phyloP scores from a whole-genome alignment of 64 coral and sea anemone species.

The Porites australiensis region DNA sequence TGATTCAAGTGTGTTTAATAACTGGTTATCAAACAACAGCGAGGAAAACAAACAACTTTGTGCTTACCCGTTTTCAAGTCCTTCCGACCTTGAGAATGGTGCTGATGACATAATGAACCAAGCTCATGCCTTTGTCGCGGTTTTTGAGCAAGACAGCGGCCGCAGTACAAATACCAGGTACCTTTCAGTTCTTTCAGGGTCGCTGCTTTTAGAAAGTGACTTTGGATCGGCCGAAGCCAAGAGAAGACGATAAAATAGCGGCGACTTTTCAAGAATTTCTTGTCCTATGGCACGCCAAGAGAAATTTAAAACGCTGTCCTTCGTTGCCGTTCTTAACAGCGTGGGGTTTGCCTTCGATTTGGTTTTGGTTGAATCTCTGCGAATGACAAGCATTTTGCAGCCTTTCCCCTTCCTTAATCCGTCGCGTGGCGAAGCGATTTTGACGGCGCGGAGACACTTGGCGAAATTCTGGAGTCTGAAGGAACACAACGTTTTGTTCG shows the following conservation, averaged over 20 bases:
- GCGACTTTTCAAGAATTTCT: constrained; percentile 46
- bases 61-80: constrained; percentile 27
- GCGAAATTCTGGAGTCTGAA: constrained; percentile 20
- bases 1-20: no score
- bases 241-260: constrained; percentile 3
- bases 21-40: no score
- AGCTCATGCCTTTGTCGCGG: constrained; percentile 17
- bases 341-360: background rate
- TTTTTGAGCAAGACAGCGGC: constrained; percentile 32
- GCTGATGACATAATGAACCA: constrained; percentile 59
- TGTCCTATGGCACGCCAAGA: constrained; percentile 39
- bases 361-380: constrained; percentile 33
- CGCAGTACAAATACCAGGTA: constrained; percentile 23
- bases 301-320: constrained; percentile 29
- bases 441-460: background rate
- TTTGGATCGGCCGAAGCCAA: background rate
- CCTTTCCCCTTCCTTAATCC: constrained; percentile 30
- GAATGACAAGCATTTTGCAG: background rate
- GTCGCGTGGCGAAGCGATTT: background rate
- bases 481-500: background rate
- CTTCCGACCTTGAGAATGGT: constrained; percentile 22
- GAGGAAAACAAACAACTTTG: constrained; percentile 14
- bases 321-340: background rate
- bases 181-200: background rate
- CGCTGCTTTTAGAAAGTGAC: background rate